Evolutionary conservation across 1,140 invertebrate species (phyloP), one percentile per base, ranked within the genome.

Genomic region (Drosophila nikananu): DNA sequence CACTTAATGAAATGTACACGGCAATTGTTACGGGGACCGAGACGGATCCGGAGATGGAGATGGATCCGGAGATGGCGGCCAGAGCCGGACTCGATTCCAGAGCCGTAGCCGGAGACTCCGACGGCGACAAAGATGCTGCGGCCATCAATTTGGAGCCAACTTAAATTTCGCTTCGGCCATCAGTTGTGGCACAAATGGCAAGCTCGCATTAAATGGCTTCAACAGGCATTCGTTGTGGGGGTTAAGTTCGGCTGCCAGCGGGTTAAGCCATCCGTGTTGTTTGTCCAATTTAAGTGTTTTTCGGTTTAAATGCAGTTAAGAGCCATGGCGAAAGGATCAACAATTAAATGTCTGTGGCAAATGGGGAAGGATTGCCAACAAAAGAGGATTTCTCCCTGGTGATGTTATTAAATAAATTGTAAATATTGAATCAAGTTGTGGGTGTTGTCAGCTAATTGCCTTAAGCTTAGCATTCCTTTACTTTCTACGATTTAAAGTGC

Each of bases 1-100:
- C 84, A 89, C 84, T 89, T 89, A 89, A 89, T 89, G 84, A 90
- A 89, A 89, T 90, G 84, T 90, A 89, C 81, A 89, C 86, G 86
- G 86, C 84, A 89, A 87, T 87, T 87, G 84, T 84, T 72, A 64
- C 72, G 52, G 61, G 39, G 46, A 42, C 68, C 27, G 55, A 54
- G 44, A 21, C 48, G 64, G 65, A 70, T 25, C 25, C n/a, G 44
- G 37, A 42, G 55, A 30, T 39, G 37, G 55, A 61, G 44, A 21
- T 37, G 64, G 65, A 70, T 25, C 25, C n/a, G 44, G 37, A 42
- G 55, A 30, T 39, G 37, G 21, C 9, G 21, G 32, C 55, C 37
- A 30, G 58, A 49, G 41, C 37, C 17, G 58, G 57, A 54, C 37
- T n/a, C 35, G 27, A 42, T 49, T 35, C 68, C 51, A 5, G 25